Evolutionary conservation across 2,113 vertebrate genomes (phyloP).

Genomic region (Taxidea taxus): DNA sequence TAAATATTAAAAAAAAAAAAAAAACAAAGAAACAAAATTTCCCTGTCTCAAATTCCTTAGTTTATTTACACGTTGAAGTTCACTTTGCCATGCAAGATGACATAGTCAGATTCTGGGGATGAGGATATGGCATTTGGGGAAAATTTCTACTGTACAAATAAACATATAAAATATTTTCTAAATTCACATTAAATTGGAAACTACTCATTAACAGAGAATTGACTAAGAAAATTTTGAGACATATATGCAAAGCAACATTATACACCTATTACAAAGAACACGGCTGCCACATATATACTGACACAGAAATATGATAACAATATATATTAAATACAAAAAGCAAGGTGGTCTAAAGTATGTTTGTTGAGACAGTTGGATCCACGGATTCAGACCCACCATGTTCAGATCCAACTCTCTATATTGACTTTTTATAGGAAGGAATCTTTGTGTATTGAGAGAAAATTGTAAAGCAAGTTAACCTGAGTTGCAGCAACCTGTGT

Average conservation of each 20-base stretch:
- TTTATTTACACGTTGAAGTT: neutral
- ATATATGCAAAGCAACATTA: neutral
- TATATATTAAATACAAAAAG: neutral
- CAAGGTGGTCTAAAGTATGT: neutral
- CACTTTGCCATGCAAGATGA: neutral
- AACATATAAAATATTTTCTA: neutral
- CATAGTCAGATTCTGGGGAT: neutral
- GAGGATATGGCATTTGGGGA: neutral
- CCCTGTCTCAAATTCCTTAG: neutral
- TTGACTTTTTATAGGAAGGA: neutral
- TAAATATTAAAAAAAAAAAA: neutral
- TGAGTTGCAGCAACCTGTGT: neutral
- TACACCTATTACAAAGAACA: neutral
- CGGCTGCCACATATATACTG: too few relatives aligned
- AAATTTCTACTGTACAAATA: neutral
- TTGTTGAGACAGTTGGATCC: neutral
- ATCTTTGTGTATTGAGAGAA: neutral
- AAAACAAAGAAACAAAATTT: neutral
- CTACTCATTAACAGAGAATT: neutral
- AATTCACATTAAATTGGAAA: neutral
- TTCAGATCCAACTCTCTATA: neutral
- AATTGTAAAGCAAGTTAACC: neutral
- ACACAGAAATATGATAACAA: neutral
- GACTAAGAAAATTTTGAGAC: neutral
- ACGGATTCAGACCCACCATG: neutral